These are phyloP conservation scores for Mionectes olivaceus DNA, from an alignment of 2,797 vertebrate species.

Conservation along the genomic window DNA sequence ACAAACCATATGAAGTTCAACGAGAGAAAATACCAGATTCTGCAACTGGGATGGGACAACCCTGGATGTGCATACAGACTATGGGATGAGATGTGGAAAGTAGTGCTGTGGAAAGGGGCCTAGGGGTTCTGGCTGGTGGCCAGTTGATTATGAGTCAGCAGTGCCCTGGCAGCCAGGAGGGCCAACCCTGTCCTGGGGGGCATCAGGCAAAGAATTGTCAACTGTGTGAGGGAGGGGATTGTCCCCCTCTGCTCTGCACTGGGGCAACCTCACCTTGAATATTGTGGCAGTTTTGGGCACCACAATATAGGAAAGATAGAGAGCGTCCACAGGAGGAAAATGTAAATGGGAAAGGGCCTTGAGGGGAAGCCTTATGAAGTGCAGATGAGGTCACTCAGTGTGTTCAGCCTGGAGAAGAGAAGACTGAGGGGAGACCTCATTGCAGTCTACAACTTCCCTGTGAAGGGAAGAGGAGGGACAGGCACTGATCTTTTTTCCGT, in stretches of 20 bases:
- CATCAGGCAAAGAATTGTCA: fast-evolving
- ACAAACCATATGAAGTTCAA: background rate
- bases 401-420: background rate
- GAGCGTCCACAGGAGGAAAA: background rate
- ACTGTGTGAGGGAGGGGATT: fast-evolving
- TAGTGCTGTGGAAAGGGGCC: fast-evolving
- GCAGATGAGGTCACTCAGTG: background rate
- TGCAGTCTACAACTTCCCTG: background rate
- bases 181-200: fast-evolving
- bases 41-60: background rate
- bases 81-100: fast-evolving
- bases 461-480: too few species aligned
- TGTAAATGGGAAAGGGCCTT: background rate
- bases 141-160: background rate
- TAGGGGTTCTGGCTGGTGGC: fast-evolving
- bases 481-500: background rate
- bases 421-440: background rate
- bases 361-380: fast-evolving
- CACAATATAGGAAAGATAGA: background rate
- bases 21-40: background rate
- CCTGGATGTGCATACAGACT: fast-evolving
- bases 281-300: background rate
- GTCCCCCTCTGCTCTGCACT: fast-evolving
- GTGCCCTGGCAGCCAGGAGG: background rate
- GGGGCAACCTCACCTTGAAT: fast-evolving